These are phyloP conservation scores for Ligdia adustata DNA, from an alignment of 2,888 invertebrate genomes.

Conservation along the genomic window DNA sequence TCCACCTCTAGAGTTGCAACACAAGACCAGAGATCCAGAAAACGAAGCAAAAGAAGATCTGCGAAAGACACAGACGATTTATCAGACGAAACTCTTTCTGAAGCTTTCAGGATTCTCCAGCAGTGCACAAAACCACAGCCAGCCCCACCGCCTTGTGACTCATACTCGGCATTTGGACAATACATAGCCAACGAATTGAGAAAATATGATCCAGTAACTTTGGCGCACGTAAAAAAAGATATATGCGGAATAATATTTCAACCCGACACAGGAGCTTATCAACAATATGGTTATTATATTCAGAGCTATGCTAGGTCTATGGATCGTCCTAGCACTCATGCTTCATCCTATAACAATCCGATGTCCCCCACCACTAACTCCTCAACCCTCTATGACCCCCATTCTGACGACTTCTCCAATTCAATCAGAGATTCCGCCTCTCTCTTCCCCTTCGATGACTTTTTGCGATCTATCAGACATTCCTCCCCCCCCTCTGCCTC, in stretches of 20 bases:
- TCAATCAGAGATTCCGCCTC: slow-evolving; percentile 5
- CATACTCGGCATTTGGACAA: slow-evolving; percentile 19
- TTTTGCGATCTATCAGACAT: slow-evolving; percentile 1
- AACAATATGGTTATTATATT: too few relatives aligned
- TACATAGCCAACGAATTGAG: slow-evolving; percentile 25
- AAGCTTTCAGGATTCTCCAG: slow-evolving; percentile 23
- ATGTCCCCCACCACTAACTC: slow-evolving; percentile 6
- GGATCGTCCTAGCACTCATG: slow-evolving; percentile 16
- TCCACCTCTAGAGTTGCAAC: too few relatives aligned
- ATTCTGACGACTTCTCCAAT: slow-evolving; percentile 1
- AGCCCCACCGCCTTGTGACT: slow-evolving; percentile 18
- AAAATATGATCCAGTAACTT: slow-evolving; percentile 23
- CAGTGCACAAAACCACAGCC: slow-evolving; percentile 19
- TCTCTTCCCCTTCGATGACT: not conserved
- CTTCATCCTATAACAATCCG: slow-evolving; percentile 7
- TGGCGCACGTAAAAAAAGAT: slow-evolving; percentile 18
- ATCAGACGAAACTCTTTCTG: slow-evolving; percentile 23
- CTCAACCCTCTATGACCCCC: slow-evolving; percentile 3
- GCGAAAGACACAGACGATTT: slow-evolving; percentile 17
- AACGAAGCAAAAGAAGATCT: not conserved
- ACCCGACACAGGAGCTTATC: slow-evolving; percentile 24
- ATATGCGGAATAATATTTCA: slow-evolving; percentile 25
- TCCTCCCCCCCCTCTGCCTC: slow-evolving; percentile 5
- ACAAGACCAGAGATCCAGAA: not conserved
- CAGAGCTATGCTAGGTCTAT: slow-evolving; percentile 11